These are phyloP conservation scores for Melolontha melolontha DNA, from an alignment of 2,888 invertebrate genomes.

Conservation along the genomic window DNA sequence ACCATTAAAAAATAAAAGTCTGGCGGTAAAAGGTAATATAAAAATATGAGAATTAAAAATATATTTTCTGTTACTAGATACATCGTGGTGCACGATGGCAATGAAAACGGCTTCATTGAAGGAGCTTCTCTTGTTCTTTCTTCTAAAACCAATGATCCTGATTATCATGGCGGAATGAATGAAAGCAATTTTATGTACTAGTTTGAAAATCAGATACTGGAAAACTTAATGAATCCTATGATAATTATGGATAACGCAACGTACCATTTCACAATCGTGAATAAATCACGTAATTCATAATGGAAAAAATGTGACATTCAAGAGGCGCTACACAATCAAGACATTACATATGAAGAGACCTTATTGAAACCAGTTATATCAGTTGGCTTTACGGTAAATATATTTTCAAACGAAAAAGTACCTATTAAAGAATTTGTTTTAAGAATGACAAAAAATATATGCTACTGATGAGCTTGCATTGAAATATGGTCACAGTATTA, in stretches of 20 bases:
- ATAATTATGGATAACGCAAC: slow-evolving; percentile 48
- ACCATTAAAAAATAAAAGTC: slow-evolving; percentile 22
- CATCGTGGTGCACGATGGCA: slow-evolving; percentile 24
- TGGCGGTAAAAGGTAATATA: neutral
- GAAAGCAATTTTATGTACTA: slow-evolving; percentile 46
- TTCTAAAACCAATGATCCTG: slow-evolving; percentile 42
- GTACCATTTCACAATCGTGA: slow-evolving; percentile 50
- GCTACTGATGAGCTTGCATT: slow-evolving; percentile 4
- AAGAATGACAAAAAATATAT: neutral
- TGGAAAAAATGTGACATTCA: slow-evolving; percentile 27
- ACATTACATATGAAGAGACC: too few relatives aligned
- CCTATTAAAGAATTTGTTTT: neutral
- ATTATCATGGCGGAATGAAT: slow-evolving; percentile 56
- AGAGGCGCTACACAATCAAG: slow-evolving; percentile 18
- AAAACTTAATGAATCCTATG: slow-evolving; percentile 51
- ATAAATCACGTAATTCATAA: slow-evolving; percentile 4
- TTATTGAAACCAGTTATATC: neutral
- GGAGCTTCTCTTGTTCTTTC: slow-evolving; percentile 31
- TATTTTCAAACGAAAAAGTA: neutral
- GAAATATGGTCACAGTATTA: slow-evolving; percentile 24
- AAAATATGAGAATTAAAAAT: too few relatives aligned
- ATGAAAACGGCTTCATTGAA: slow-evolving; percentile 35
- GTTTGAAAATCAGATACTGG: slow-evolving; percentile 51
- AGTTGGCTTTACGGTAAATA: too few relatives aligned
- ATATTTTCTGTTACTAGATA: slow-evolving; percentile 41